A percentile compares a stretch with the other conserved stretches of the same genome.
These are phyloP conservation scores for Trichosurus vulpecula DNA, from an alignment of 2,797 vertebrate genomes.

Conservation along the genomic window DNA sequence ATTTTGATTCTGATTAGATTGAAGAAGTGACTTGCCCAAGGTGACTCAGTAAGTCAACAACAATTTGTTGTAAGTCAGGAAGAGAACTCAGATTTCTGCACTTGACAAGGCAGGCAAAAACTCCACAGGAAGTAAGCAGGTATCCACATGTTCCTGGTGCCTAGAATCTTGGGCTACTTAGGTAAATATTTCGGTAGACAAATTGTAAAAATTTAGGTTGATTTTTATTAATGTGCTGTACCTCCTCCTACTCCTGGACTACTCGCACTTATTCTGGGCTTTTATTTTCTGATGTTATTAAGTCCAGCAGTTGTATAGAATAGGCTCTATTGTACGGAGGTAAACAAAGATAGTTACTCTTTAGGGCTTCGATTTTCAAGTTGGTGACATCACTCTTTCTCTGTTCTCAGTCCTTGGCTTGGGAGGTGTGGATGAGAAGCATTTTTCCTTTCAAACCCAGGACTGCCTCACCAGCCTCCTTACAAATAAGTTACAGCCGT, in stretches of 20 bases:
- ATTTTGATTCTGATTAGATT: background rate
- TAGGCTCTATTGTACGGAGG: background rate
- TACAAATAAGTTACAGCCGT: background rate
- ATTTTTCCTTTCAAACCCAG: background rate
- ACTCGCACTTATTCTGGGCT: background rate
- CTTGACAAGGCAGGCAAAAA: background rate
- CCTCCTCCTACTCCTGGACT: background rate
- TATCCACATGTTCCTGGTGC: fast-evolving
- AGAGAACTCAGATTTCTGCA: background rate
- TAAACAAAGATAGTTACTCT: background rate
- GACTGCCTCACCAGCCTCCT: background rate
- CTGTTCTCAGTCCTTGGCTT: background rate
- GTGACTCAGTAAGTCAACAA: background rate
- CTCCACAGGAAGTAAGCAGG: background rate
- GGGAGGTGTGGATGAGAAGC: background rate
- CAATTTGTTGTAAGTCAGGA: too few relatives aligned
- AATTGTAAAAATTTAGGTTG: background rate
- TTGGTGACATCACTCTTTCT: background rate
- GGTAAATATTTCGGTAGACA: fast-evolving
- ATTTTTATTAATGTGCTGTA: fast-evolving
- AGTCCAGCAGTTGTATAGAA: background rate
- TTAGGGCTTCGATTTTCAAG: background rate
- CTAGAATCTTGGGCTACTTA: background rate
- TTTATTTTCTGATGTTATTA: background rate
- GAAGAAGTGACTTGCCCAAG: background rate